Evolutionary conservation across 2,888 invertebrate species (phyloP).

Genomic region (Eupsilia transversa): DNA sequence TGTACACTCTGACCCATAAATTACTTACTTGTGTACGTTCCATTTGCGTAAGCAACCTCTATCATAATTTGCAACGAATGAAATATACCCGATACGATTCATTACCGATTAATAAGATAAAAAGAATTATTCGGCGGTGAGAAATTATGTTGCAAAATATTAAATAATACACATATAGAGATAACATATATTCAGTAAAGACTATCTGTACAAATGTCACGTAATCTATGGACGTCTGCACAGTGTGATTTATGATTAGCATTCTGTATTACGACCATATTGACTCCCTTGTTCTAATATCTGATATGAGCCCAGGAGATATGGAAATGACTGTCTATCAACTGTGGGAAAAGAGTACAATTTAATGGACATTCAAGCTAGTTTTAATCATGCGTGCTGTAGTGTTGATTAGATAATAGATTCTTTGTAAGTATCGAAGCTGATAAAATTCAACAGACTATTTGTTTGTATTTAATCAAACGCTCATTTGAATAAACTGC

Average conservation of each 20-base stretch:
- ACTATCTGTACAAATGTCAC: slow-evolving; percentile 38
- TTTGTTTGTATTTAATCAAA: slow-evolving; percentile 41
- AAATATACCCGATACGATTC: slow-evolving; percentile 49
- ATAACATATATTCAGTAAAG: slow-evolving; percentile 23
- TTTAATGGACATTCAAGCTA: slow-evolving; percentile 55
- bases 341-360: slow-evolving; percentile 66
- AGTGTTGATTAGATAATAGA: slow-evolving; percentile 63
- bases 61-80: slow-evolving; percentile 35
- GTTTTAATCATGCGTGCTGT: slow-evolving; percentile 54
- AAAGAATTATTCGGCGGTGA: slow-evolving; percentile 32
- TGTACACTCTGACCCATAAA: slow-evolving; percentile 22
- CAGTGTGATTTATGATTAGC: slow-evolving; percentile 55
- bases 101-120: slow-evolving; percentile 51
- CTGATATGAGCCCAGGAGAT: slow-evolving; percentile 55
- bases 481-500: slow-evolving; percentile 28
- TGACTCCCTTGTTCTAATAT: slow-evolving; percentile 58
- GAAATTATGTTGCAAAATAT: slow-evolving; percentile 37
- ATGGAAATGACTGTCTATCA: slow-evolving; percentile 65
- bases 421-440: slow-evolving; percentile 51
- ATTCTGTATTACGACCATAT: slow-evolving; percentile 49
- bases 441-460: slow-evolving; percentile 37
- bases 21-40: slow-evolving; percentile 11
- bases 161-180: slow-evolving; percentile 14
- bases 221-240: slow-evolving; percentile 50
- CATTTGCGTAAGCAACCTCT: slow-evolving; percentile 50